Evolutionary conservation across 2,113 vertebrate genomes (phyloP).

Genomic region (Chloroceryle aenea): DNA sequence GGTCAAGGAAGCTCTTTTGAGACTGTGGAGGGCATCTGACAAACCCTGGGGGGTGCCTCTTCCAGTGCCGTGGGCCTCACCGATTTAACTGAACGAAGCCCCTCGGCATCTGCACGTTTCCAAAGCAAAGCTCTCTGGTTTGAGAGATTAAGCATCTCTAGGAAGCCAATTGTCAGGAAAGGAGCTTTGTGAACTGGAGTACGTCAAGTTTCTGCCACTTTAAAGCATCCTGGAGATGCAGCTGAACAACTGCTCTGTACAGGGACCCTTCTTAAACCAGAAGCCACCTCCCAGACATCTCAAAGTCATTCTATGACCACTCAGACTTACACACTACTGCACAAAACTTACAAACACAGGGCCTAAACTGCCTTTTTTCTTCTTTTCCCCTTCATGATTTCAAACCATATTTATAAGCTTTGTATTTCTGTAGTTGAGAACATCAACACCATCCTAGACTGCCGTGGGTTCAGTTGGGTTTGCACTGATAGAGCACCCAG

Average conservation of each 20-base stretch:
- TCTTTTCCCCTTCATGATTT: background rate
- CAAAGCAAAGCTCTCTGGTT: background rate
- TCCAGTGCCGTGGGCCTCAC: background rate
- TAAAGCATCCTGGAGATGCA: background rate
- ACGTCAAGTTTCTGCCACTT: background rate
- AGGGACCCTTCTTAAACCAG: background rate
- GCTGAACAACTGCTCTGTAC: fast-evolving
- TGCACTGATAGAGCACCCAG: background rate
- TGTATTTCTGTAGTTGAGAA: background rate
- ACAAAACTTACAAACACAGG: constrained; percentile 1
- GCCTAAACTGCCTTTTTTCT: background rate
- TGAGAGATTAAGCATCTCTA: background rate
- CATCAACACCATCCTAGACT: background rate
- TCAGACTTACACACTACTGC: constrained; percentile 2
- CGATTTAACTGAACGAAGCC: background rate
- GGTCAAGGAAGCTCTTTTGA: constrained; percentile 27
- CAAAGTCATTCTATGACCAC: constrained; percentile 52
- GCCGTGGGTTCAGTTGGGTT: background rate
- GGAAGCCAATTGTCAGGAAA: background rate
- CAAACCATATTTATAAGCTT: background rate
- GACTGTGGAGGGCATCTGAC: background rate
- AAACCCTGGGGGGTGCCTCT: background rate
- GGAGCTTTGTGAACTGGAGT: background rate
- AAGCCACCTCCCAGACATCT: constrained; percentile 23
- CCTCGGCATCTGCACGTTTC: fast-evolving